Conservation (phyloP, 92 coral and sea anemone genomes). For the Porites lobata region DNA sequence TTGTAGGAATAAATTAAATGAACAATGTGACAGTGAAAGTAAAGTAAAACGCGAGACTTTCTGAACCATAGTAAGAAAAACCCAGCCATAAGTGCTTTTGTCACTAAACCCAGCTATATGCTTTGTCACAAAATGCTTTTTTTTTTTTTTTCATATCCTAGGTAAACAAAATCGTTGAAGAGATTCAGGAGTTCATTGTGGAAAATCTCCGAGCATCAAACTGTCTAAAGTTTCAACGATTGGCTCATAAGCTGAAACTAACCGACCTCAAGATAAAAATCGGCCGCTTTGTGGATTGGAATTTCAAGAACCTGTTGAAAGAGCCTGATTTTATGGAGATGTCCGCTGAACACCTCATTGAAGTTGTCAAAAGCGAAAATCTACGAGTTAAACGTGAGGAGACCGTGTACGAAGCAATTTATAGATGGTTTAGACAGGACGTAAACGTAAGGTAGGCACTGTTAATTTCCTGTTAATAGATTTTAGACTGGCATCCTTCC, state of each 20-base stretch:
- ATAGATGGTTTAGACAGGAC: constrained; percentile 89
- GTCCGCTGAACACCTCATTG: constrained; percentile 69
- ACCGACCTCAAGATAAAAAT: constrained; percentile 76
- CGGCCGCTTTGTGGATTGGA: constrained; percentile 92
- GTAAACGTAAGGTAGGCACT: constrained; percentile 64
- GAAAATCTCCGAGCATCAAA: constrained; percentile 68
- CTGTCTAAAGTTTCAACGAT: constrained; percentile 77
- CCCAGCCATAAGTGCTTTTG: too few species aligned
- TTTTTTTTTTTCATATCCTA: constrained; percentile 14
- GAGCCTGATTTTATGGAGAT: constrained; percentile 74
- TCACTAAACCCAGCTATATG: background rate
- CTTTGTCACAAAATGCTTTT: background rate
- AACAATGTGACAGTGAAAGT: too few species aligned
- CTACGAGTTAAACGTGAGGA: constrained; percentile 87
- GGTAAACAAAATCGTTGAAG: constrained; percentile 76
- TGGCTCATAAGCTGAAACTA: constrained; percentile 68
- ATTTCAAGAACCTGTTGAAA: constrained; percentile 71
- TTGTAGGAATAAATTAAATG: too few species aligned
- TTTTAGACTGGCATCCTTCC: too few species aligned
- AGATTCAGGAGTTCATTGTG: constrained; percentile 69
- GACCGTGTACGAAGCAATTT: constrained; percentile 91
- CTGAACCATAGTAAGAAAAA: too few species aligned
- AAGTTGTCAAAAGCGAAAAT: constrained; percentile 81
- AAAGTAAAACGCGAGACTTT: too few species aligned
- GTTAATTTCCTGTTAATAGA: too few species aligned